These are phyloP conservation scores for Dolichallabes microphthalmus DNA, from an alignment of 2,113 vertebrate genomes.

Conservation along the genomic window DNA sequence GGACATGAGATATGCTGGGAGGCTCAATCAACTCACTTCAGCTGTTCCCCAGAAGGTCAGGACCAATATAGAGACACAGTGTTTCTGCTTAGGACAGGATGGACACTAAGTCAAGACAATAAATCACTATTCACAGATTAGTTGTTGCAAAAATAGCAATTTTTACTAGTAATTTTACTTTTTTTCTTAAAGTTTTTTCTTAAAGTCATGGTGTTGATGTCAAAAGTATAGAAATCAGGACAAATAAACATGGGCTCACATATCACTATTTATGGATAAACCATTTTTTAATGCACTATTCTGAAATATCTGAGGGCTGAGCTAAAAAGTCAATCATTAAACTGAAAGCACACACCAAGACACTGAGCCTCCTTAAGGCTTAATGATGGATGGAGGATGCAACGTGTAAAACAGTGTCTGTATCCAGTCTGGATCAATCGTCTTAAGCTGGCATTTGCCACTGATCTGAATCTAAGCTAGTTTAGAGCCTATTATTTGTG, in stretches of 20 bases:
- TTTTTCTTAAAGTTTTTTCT: not conserved
- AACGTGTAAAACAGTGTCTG: not conserved
- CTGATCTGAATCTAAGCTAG: not conserved
- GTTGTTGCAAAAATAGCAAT: not conserved
- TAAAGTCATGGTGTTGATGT: not conserved
- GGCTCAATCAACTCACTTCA: conserved; percentile 49
- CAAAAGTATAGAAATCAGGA: not conserved
- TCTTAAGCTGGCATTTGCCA: not conserved
- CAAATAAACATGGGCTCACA: not conserved
- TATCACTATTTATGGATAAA: not conserved
- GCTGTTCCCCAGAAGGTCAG: conserved; percentile 49
- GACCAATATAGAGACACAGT: conserved; percentile 31
- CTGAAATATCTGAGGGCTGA: not conserved
- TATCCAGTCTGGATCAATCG: conserved; percentile 2
- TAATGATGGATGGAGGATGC: not conserved
- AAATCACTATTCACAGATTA: not conserved
- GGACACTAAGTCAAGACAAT: conserved; percentile 22
- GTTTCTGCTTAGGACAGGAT: conserved; percentile 21
- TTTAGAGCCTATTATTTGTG: not conserved
- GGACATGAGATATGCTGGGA: conserved; percentile 56
- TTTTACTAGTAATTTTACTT: not conserved
- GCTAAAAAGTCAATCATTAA: not conserved
- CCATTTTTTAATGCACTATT: not conserved
- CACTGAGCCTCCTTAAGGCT: not conserved
- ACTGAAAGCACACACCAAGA: not conserved